Evolutionary conservation across 2,888 invertebrate species (phyloP).

Genomic region (Trilocha varians): DNA sequence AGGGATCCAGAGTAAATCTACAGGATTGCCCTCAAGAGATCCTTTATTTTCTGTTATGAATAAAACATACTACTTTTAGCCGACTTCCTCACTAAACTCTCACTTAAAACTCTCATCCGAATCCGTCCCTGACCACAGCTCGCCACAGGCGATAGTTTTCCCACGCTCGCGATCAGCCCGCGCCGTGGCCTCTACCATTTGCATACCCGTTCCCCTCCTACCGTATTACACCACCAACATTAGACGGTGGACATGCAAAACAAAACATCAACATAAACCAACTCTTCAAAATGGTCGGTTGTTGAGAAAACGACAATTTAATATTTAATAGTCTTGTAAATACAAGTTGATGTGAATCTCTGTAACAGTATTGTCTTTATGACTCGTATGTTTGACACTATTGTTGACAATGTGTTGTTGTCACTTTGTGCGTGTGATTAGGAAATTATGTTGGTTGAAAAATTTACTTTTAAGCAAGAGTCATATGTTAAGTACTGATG

Average conservation of each 20-base stretch:
- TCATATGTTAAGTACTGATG: no score
- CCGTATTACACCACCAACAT: slow-evolving; percentile 53
- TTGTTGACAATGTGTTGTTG: no score
- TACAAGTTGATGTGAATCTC: neutral
- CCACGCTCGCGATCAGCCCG: slow-evolving; percentile 64
- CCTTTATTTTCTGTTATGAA: no score
- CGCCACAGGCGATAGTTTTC: slow-evolving; percentile 74
- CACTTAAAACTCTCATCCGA: slow-evolving; percentile 20
- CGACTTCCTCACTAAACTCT: neutral
- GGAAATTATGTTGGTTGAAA: no score
- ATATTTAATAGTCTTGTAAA: slow-evolving; percentile 36
- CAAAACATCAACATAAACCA: slow-evolving; percentile 8
- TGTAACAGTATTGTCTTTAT: no score
- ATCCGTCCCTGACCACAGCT: slow-evolving; percentile 44
- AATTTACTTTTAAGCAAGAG: no score
- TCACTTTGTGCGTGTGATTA: no score
- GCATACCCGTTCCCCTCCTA: slow-evolving; percentile 64
- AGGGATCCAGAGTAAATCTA: no score
- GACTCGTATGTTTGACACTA: no score
- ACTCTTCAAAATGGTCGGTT: slow-evolving; percentile 27
- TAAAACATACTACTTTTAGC: no score
- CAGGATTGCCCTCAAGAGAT: no score
- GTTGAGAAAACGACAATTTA: slow-evolving; percentile 34
- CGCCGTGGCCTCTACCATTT: slow-evolving; percentile 65
- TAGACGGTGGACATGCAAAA: slow-evolving; percentile 17